phyloP scores from a whole-genome alignment of 1,140 invertebrate species.

The Platyscapa corneri region DNA sequence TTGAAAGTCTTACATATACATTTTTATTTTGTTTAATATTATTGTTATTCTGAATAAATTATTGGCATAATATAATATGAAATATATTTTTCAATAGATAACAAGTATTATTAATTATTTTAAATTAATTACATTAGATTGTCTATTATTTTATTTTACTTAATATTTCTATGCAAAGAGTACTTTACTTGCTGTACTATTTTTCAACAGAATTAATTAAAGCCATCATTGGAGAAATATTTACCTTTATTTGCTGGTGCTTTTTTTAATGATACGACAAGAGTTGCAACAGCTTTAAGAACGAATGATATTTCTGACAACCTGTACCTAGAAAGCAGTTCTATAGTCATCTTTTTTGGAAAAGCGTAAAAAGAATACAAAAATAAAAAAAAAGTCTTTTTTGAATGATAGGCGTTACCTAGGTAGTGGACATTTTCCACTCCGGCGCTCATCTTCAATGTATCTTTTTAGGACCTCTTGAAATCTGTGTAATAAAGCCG shows the following conservation, averaged over 20 bases:
- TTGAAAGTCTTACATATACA: no score
- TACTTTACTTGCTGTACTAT: no score
- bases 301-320: constrained; percentile 97
- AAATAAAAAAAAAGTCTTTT: neutral
- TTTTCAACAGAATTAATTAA: neutral
- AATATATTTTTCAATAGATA: no score
- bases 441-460: constrained; percentile 90
- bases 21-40: no score
- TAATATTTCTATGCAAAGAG: no score
- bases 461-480: constrained; percentile 93
- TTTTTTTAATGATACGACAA: constrained; percentile 93
- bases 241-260: constrained; percentile 89
- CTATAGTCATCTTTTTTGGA: constrained; percentile 54
- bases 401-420: constrained; percentile 76
- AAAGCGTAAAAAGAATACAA: constrained; percentile 8
- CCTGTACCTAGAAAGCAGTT: constrained; percentile 83
- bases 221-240: neutral
- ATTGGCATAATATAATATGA: no score
- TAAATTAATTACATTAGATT: no score
- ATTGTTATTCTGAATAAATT: no score
- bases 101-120: no score
- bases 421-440: constrained; percentile 92
- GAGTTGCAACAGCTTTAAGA: constrained; percentile 94
- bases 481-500: constrained; percentile 92
- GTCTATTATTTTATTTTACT: no score